Evolutionary conservation across 2,113 vertebrate species (phyloP).

Genomic region (Sebastes fasciatus): DNA sequence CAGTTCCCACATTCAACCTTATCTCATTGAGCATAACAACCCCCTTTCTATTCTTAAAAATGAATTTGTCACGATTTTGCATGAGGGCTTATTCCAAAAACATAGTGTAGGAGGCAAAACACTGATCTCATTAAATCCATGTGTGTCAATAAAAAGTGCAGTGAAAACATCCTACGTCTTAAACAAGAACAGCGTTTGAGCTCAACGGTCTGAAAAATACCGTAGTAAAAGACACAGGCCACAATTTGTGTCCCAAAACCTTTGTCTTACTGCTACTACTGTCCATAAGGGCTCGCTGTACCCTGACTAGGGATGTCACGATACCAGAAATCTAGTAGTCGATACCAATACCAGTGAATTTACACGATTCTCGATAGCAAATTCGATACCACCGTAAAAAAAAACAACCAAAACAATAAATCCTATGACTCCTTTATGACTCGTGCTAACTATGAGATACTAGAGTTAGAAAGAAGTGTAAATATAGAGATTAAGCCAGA

Average conservation of each 20-base stretch:
- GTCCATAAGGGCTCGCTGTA: not conserved
- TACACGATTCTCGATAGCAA: no score
- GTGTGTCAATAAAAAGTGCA: constrained; percentile 6
- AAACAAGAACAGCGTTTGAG: not conserved
- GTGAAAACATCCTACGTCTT: not conserved
- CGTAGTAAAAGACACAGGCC: not conserved
- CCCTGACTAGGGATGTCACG: not conserved
- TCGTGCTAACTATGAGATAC: not conserved
- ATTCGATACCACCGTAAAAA: no score
- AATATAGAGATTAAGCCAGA: not conserved
- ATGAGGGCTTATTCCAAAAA: constrained; percentile 31
- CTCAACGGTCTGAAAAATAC: not conserved
- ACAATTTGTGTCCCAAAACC: not conserved
- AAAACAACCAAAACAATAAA: no score
- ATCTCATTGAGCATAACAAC: constrained; percentile 43
- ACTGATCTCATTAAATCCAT: constrained; percentile 48
- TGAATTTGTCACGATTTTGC: constrained; percentile 34
- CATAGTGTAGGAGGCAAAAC: constrained; percentile 42
- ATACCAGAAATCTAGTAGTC: no score
- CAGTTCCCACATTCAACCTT: constrained; percentile 32
- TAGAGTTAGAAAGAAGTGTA: not conserved
- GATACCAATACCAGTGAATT: no score
- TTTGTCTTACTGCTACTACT: not conserved
- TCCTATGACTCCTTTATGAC: no score
- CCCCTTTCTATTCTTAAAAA: constrained; percentile 15